Base-by-base conservation (phyloP, 64 coral and sea anemone species). In the Stylophora pistillata region DNA sequence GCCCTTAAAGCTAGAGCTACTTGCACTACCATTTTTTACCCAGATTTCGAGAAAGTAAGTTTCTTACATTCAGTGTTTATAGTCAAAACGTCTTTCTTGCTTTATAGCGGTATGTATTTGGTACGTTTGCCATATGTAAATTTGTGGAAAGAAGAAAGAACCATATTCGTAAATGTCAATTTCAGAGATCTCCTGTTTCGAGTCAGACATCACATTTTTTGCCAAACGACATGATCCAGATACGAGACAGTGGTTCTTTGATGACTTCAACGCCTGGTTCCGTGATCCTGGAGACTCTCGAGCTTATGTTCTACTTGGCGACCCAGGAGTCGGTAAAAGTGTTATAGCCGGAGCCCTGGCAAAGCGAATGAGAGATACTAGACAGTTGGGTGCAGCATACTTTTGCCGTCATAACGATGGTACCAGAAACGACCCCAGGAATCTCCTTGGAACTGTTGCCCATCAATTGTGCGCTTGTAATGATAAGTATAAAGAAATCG, bases 291-390 rank as follows among this genome's bases (percentile, higher is more conserved):
- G 18, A 55, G 34, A 91, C 11, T 91, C 89, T n/a, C 47, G 89
- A 77, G 81, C 89, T 15, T 91, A 86, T 37, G 73, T 91, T 12
- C 81, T 91, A 31, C 57, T 91, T 52, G 89, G 89, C 14, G 89
- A 91, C 78, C 71, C 89, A 63, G 89, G 79, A 32, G 65, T 91
- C n/a, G 89, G 89, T 0, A 91, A 91, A n/a, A 91, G 81, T 86
- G 89, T 91, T 1, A 68, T 91, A 15, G 89, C 89, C 65, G 89
- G 72, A 68, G 89, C 68, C 12, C 21, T 91, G 58, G 89, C 89
- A 5, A 33, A 91, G 65, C 29, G 62, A 32, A 76, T 68, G 82
- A 16, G 55, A 30, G 37, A 25, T 15, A 4, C 25, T 65, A 18
- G 54, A 23, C 55, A 26, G 14, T 17, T 89, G 29, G 87, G 87